A percentile compares a stretch with the other conserved stretches of the same genome.
phyloP scores from a whole-genome alignment of 1,140 invertebrate genomes.

The Drosophila equinoxialis region DNA sequence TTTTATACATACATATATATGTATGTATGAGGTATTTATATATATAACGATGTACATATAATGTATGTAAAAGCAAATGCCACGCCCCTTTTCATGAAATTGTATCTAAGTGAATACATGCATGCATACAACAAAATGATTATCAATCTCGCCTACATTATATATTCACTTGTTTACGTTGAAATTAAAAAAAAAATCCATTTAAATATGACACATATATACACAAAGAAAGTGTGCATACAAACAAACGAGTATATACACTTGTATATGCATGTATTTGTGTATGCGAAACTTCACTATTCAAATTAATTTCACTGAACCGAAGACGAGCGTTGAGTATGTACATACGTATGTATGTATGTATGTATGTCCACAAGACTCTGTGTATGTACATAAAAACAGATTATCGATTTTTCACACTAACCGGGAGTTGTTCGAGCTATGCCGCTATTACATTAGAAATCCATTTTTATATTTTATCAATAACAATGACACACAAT shows the following conservation, averaged over 20 bases:
- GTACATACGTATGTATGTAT: background rate
- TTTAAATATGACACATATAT: slow-evolving; percentile 6
- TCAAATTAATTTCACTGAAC: slow-evolving; percentile 13
- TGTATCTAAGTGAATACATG: background rate
- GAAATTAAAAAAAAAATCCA: background rate
- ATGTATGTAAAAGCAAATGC: slow-evolving; percentile 3
- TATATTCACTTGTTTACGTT: slow-evolving; percentile 8
- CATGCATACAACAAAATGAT: slow-evolving; percentile 7
- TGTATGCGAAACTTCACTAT: slow-evolving; percentile 8
- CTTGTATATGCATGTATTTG: background rate
- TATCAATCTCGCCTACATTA: slow-evolving; percentile 4
- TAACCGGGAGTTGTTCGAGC: background rate
- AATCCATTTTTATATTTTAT: background rate
- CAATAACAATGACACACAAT: background rate
- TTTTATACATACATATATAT: background rate
- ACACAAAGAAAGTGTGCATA: slow-evolving; percentile 7
- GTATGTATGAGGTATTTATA: background rate
- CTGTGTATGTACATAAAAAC: slow-evolving; percentile 17
- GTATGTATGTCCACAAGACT: background rate
- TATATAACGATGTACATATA: no score
- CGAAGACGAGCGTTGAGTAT: slow-evolving; percentile 4
- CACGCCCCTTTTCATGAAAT: slow-evolving; percentile 11
- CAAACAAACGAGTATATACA: background rate
- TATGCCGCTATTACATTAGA: background rate
- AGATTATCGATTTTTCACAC: slow-evolving; percentile 25